Percentiles rank a stretch among this genome's conserved stretches.
These are phyloP conservation scores for Parasteatoda tepidariorum DNA, from an alignment of 1,140 invertebrate species.

Conservation along the genomic window DNA sequence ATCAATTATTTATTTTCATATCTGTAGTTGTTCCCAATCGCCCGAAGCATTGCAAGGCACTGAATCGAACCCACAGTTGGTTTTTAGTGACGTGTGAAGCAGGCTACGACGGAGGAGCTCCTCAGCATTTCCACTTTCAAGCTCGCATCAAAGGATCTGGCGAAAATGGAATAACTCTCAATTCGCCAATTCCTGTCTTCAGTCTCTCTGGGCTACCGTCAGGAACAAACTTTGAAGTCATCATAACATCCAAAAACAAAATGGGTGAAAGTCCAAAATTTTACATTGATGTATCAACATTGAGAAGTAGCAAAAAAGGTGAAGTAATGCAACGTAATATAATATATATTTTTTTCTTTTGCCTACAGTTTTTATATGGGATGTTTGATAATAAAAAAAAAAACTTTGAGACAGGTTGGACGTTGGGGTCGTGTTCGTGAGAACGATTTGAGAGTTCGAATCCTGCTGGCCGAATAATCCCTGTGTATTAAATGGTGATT, in stretches of 20 bases:
- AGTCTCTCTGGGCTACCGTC: slow-evolving; percentile 43
- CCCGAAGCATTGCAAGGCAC: slow-evolving; percentile 63
- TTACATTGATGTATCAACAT: slow-evolving; percentile 10
- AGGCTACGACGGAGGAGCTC: slow-evolving; percentile 82
- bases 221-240: slow-evolving; percentile 66
- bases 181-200: slow-evolving; percentile 48
- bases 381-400: neutral
- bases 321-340: no score
- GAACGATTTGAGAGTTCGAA: neutral
- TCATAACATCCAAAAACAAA: slow-evolving; percentile 78
- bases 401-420: neutral
- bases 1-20: no score
- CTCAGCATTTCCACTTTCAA: slow-evolving; percentile 81
- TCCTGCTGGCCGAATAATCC: no score
- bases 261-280: slow-evolving; percentile 76
- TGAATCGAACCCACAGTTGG: slow-evolving; percentile 65
- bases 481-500: no score
- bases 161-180: neutral
- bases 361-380: neutral
- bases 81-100: slow-evolving; percentile 81
- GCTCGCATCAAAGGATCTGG: slow-evolving; percentile 39
- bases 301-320: slow-evolving; percentile 11
- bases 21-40: slow-evolving; percentile 64
- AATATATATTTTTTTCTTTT: no score
- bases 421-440: neutral